Conservation (phyloP, 2,113 vertebrate genomes). For the Callorhinus ursinus region DNA sequence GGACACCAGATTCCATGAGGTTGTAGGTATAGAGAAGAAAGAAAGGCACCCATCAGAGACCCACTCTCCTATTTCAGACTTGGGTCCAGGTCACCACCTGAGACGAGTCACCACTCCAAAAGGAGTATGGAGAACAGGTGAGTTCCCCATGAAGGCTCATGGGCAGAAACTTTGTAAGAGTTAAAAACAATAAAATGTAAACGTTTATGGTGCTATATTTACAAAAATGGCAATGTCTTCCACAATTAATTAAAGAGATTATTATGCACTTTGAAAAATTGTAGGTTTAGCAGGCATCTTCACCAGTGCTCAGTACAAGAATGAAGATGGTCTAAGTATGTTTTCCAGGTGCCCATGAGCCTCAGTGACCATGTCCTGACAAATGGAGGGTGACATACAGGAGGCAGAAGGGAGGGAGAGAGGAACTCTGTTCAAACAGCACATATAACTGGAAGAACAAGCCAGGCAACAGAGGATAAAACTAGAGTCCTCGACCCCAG, state of each 20-base stretch:
- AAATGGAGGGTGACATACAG: background rate
- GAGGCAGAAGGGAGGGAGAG: background rate
- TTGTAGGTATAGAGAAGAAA: background rate
- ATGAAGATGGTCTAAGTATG: background rate
- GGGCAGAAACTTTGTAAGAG: background rate
- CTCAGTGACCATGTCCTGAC: background rate
- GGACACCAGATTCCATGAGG: background rate
- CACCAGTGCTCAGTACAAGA: background rate
- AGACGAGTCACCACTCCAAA: background rate
- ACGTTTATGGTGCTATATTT: background rate
- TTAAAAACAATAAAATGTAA: background rate
- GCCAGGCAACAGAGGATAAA: background rate
- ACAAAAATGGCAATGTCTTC: background rate
- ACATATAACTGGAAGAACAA: background rate
- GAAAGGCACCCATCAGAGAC: fast-evolving
- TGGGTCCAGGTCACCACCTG: background rate
- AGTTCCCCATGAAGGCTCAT: background rate
- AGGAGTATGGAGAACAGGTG: background rate
- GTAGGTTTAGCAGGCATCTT: background rate
- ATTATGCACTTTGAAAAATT: background rate
- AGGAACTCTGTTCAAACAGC: background rate
- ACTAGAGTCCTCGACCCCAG: background rate
- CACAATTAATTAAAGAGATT: background rate
- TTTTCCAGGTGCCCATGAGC: background rate
- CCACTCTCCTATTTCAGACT: background rate